Conservation (phyloP, 2,797 vertebrate species). For the Euphonia xanthogaster region DNA sequence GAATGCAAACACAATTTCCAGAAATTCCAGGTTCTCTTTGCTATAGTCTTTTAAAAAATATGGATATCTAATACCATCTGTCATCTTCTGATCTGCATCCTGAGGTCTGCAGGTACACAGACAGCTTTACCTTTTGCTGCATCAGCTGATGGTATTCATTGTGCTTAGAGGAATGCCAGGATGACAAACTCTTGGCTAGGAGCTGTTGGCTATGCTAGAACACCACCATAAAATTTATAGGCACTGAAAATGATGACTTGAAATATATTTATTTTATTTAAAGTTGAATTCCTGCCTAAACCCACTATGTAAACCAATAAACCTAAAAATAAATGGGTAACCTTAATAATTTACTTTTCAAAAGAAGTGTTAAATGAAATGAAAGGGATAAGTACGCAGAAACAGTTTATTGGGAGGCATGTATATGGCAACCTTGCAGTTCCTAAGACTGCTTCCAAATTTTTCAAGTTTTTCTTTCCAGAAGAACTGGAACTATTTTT, state of each 20-base stretch:
- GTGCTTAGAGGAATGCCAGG: neutral
- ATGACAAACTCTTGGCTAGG: neutral
- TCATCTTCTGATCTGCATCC: neutral
- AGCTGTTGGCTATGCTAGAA: neutral
- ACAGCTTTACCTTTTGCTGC: neutral
- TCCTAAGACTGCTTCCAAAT: neutral
- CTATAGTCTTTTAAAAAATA: neutral
- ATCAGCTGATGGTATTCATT: neutral
- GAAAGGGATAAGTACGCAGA: neutral
- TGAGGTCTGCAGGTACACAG: neutral
- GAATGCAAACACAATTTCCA: neutral
- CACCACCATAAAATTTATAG: neutral
- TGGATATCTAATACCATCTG: neutral
- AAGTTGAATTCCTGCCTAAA: neutral
- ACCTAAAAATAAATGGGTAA: neutral
- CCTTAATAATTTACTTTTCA: neutral
- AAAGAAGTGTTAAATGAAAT: neutral
- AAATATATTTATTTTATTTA: neutral
- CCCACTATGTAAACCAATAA: neutral
- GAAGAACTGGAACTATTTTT: neutral
- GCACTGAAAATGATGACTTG: neutral
- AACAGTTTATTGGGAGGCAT: neutral
- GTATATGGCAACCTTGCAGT: neutral
- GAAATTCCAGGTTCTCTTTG: neutral
- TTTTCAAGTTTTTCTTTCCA: neutral